Base-by-base conservation (phyloP, 37 sponge, comb jelly and placozoan genomes). In the Diacarnus erythraeanus region DNA sequence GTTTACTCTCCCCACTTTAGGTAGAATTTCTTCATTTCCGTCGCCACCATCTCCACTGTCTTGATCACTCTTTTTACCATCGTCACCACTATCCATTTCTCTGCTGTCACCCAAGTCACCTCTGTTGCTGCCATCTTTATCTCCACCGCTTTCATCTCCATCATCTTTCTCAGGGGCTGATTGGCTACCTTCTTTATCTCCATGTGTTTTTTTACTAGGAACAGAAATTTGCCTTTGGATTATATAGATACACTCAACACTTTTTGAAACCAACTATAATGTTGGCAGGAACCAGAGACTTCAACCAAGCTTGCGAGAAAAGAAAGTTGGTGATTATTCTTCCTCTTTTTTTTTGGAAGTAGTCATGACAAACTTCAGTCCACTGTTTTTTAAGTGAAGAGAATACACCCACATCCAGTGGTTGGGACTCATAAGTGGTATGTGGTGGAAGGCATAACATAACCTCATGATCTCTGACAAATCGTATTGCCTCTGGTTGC, bases 361-460 rank as follows among this genome's bases (percentile, higher is more conserved):
- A 74, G 5, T 47, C 39, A 42, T 78, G 87, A 37, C 87, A 86
- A 3, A 79, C 81, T 18, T 57, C 56, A 36, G 57, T 33, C 83
- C 88, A 87, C 17, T 81, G 69, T 0, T 47, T 4, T 76, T 87
- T 87, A 1, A 87, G 77, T 3, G 81, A 79, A 3, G 23, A 51
- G 42, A 84, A 89, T 2, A 83, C 84, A 22, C 76, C 72, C 79
- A 68, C 60, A 42, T 83, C 84, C 29, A 89, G 73, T 29, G 90
- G 84, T 27, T 89, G 90, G 2, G 76, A 27, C 15, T 72, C 71
- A 21, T 84, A 81, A 12, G 84, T 89, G 59, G 85, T 80, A 67
- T 89, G 69, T n/a, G n/a, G n/a, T n/a, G n/a, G n/a, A n/a, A n/a
- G n/a, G n/a, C 27, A 72, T 31, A 81, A 75, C 29, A 82, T 79